Percentiles rank a stretch among this genome's conserved stretches.
phyloP scores from a whole-genome alignment of 1,140 invertebrate species.

The Geopemphigus sp. region DNA sequence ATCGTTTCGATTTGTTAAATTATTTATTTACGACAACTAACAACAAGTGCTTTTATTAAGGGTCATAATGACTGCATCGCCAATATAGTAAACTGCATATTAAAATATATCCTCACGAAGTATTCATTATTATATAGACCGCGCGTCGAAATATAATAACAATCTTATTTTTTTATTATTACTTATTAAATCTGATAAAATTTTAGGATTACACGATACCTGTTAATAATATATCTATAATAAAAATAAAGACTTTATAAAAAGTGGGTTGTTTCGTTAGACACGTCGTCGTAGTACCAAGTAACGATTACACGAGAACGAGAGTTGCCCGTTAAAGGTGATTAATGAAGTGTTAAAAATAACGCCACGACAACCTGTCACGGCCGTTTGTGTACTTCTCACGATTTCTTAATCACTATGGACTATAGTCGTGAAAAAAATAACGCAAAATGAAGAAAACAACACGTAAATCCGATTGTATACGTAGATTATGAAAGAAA shows the following conservation, averaged over 20 bases:
- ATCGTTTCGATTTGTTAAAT: too few species aligned
- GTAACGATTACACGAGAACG: not conserved
- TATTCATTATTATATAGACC: not conserved
- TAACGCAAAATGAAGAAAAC: conserved; percentile 7
- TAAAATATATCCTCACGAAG: too few species aligned
- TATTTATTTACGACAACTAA: too few species aligned
- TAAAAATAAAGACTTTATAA: conserved; percentile 4
- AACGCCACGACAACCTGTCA: conserved; percentile 30
- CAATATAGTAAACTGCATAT: too few species aligned
- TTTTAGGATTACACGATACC: not conserved
- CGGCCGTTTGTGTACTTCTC: not conserved
- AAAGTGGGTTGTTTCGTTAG: not conserved
- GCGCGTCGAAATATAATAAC: not conserved
- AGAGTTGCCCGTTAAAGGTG: conserved; percentile 18
- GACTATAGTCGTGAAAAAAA: conserved; percentile 1
- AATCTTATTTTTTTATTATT: not conserved
- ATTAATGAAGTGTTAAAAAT: conserved; percentile 47
- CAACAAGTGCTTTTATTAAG: too few species aligned
- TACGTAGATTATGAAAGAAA: not conserved
- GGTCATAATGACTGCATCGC: too few species aligned
- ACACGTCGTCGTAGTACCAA: not conserved
- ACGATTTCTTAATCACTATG: conserved; percentile 20
- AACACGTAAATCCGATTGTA: not conserved
- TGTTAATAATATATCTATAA: conserved; percentile 3
- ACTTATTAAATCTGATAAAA: not conserved